These are phyloP conservation scores for Hermetia illucens DNA, from an alignment of 1,140 invertebrate genomes.

Conservation along the genomic window DNA sequence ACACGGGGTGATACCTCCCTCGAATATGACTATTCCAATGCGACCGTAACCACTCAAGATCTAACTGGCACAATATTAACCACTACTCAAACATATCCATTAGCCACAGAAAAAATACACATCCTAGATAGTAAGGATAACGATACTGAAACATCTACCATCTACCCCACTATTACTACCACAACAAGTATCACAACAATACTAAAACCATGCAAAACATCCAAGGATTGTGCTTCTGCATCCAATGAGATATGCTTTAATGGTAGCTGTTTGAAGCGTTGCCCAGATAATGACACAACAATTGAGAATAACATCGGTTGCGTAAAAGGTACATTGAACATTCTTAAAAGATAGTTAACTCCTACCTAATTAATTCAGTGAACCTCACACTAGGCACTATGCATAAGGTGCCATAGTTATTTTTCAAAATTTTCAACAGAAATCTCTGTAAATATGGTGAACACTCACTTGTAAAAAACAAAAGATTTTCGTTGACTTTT, in stretches of 20 bases:
- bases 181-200: slow-evolving; percentile 10
- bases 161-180: slow-evolving; percentile 8
- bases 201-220: background rate
- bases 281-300: slow-evolving; percentile 36
- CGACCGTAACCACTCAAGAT: background rate
- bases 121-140: no score
- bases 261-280: slow-evolving; percentile 38
- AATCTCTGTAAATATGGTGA: no score
- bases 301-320: slow-evolving; percentile 9
- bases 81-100: no score
- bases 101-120: no score
- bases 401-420: no score
- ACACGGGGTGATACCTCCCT: slow-evolving; percentile 25
- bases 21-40: slow-evolving; percentile 15
- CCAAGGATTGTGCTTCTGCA: slow-evolving; percentile 33
- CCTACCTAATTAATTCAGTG: no score
- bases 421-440: no score
- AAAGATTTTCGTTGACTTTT: no score
- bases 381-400: no score
- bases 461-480: no score
- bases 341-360: no score
- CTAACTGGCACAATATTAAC: background rate
- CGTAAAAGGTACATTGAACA: slow-evolving; percentile 13
- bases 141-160: slow-evolving; percentile 6
- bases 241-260: slow-evolving; percentile 37